These are phyloP conservation scores for Coleophora deauratella DNA, from an alignment of 2,888 invertebrate genomes.

Conservation along the genomic window DNA sequence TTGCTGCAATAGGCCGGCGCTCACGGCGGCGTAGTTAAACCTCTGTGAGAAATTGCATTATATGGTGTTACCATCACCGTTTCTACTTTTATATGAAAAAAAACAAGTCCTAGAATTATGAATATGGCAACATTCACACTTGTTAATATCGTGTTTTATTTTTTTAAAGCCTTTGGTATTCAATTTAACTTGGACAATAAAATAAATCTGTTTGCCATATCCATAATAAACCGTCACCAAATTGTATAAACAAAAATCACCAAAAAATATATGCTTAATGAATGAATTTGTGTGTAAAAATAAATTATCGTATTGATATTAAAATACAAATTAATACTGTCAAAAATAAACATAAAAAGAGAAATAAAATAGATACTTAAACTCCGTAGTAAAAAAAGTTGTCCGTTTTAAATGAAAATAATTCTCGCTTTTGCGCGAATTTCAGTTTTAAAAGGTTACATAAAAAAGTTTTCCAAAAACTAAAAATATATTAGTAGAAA, in stretches of 20 bases:
- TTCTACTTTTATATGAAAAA: conserved; percentile 16
- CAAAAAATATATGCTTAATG: conserved; percentile 1
- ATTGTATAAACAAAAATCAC: conserved; percentile 13
- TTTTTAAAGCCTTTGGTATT: no score
- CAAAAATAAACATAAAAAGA: no score
- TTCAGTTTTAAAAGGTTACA: neutral
- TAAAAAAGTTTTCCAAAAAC: conserved; percentile 17
- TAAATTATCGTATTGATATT: no score
- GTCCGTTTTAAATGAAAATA: neutral
- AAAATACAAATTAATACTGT: no score
- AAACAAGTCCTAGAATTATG: conserved; percentile 9
- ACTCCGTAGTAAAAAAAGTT: no score
- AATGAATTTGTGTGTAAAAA: no score
- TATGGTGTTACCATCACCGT: conserved; percentile 63
- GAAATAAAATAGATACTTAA: no score
- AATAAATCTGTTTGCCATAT: no score
- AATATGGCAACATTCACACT: conserved; percentile 40
- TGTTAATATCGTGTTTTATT: neutral
- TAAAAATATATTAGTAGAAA: conserved; percentile 34
- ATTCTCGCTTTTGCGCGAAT: no score
- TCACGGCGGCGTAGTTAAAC: conserved; percentile 73
- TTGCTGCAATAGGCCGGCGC: conserved; percentile 69
- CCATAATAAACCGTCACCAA: conserved; percentile 34
- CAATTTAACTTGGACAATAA: no score
- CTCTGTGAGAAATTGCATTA: conserved; percentile 57